These are phyloP conservation scores for Lasioglossum calceatum DNA, from an alignment of 2,888 invertebrate species.

Conservation along the genomic window DNA sequence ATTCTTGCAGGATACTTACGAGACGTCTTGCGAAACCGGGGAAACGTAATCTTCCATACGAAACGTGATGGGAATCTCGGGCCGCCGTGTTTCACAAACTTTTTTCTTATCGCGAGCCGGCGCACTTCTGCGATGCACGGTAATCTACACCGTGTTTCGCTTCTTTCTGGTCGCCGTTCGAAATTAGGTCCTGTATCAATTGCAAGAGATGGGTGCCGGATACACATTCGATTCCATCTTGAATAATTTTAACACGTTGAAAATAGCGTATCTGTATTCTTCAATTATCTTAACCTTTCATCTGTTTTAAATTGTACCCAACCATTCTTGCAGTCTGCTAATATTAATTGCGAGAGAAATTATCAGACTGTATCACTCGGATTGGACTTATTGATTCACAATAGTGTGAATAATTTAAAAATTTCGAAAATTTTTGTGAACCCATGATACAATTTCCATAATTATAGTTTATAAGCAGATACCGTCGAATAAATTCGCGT, in stretches of 20 bases:
- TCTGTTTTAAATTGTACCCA: too few species aligned
- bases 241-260: neutral
- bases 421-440: too few species aligned
- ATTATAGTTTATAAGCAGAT: neutral
- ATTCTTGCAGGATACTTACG: slow-evolving; percentile 17
- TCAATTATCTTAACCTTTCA: too few species aligned
- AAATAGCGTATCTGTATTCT: too few species aligned
- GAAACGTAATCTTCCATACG: slow-evolving; percentile 2
- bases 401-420: too few species aligned
- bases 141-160: neutral
- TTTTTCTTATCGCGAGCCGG: slow-evolving; percentile 5
- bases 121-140: neutral
- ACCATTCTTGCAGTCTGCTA: too few species aligned
- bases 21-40: slow-evolving; percentile 3
- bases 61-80: neutral
- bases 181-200: neutral
- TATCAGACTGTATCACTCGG: neutral
- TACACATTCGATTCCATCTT: too few species aligned
- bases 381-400: neutral
- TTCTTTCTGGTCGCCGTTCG: neutral
- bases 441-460: neutral
- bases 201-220: neutral
- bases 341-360: neutral
- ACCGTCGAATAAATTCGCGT: neutral
- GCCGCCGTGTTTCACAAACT: slow-evolving; percentile 1